Evolutionary conservation across 1,140 invertebrate species (phyloP).

Genomic region (Lamellibrachia luymesi): DNA sequence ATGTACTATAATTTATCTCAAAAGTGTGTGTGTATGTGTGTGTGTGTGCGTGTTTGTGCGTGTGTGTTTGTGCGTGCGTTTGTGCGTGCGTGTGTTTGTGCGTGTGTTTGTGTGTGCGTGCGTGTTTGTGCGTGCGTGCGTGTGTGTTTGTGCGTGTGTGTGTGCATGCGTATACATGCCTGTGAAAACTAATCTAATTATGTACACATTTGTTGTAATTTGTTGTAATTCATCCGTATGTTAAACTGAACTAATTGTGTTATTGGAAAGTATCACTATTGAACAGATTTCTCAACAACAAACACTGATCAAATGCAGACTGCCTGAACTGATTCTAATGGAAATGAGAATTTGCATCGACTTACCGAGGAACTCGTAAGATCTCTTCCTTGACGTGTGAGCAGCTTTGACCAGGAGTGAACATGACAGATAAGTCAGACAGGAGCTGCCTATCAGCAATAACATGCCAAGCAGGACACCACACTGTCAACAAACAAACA

Average conservation of each 20-base stretch:
- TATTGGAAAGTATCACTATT: background rate
- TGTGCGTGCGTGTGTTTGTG: background rate
- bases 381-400: background rate
- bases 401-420: background rate
- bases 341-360: background rate
- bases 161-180: too few relatives aligned
- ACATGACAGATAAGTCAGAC: background rate
- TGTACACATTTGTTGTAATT: too few relatives aligned
- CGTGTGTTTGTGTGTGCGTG: background rate
- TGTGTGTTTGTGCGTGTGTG: too few relatives aligned
- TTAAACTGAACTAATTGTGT: too few relatives aligned
- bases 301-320: background rate
- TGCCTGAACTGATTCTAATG: background rate
- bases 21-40: conserved; percentile 15
- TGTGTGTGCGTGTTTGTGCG: background rate
- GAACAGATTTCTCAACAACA: background rate
- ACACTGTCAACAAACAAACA: background rate
- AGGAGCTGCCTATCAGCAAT: background rate
- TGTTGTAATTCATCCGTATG: too few relatives aligned
- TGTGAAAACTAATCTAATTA: too few relatives aligned
- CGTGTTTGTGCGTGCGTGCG: background rate
- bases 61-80: background rate
- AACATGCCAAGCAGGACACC: conserved; percentile 2
- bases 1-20: conserved; percentile 27
- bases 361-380: conserved; percentile 6